Evolutionary conservation across 2,797 vertebrate species (phyloP).

Genomic region (Halcyon chelicuti): DNA sequence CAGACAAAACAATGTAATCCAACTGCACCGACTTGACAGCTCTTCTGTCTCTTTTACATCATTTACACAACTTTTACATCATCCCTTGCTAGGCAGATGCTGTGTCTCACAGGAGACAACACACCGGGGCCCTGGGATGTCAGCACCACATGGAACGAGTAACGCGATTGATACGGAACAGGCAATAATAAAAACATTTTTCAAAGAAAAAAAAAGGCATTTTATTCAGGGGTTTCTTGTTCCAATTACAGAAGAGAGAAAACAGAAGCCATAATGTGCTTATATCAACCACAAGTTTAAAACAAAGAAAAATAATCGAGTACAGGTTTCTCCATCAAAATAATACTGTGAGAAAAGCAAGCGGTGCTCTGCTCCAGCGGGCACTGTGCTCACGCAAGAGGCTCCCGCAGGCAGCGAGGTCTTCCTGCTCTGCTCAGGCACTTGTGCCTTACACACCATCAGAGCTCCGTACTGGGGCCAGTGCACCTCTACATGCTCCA

Average conservation of each 20-base stretch:
- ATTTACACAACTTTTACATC: too few relatives aligned
- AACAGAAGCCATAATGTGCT: neutral
- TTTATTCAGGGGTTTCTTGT: conserved; percentile 2
- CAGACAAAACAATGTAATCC: neutral
- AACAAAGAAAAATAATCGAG: neutral
- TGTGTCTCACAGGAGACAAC: neutral
- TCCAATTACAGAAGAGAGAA: neutral
- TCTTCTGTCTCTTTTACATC: neutral
- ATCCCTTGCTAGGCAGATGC: neutral
- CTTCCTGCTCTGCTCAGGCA: accelerated
- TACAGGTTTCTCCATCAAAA: neutral
- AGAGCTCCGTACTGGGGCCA: neutral
- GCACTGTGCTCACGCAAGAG: neutral
- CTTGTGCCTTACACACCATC: neutral
- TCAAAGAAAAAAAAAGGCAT: neutral
- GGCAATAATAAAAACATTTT: neutral
- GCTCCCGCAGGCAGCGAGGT: neutral
- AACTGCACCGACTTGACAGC: neutral
- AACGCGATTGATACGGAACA: neutral
- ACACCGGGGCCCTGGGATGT: neutral
- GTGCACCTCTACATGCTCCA: accelerated
- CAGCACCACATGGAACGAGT: neutral
- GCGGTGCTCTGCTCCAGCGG: neutral
- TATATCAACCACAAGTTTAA: neutral
- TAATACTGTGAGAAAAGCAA: neutral